Conservation (phyloP, 2,888 invertebrate genomes). For the Brachyptera putata region DNA sequence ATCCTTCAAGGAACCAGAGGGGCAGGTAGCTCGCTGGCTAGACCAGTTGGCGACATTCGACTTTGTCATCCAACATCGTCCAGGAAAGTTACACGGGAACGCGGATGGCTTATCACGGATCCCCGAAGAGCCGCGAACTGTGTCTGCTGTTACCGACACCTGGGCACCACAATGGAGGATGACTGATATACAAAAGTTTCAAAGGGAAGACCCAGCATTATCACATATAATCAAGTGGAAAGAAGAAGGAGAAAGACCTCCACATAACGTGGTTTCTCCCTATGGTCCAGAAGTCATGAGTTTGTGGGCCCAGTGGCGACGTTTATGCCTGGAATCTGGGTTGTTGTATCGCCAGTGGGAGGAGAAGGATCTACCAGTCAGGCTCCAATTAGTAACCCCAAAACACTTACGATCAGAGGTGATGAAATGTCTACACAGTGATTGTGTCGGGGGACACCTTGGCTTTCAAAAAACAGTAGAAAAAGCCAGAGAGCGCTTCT, state of each 20-base stretch:
- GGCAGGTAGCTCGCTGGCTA: slow-evolving; percentile 32
- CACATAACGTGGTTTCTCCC: no score
- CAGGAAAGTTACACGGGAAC: slow-evolving; percentile 35
- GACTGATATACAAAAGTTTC: no score
- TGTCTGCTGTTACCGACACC: no score
- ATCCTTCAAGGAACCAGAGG: no score
- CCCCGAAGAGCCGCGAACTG: no score
- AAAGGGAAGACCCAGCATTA: no score
- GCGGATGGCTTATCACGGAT: slow-evolving; percentile 38
- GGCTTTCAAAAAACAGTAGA: slow-evolving; percentile 36
- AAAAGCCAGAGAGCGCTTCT: slow-evolving; percentile 31
- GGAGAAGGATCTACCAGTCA: not conserved
- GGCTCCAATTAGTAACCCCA: slow-evolving; percentile 20
- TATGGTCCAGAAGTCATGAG: not conserved
- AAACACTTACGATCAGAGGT: slow-evolving; percentile 22
- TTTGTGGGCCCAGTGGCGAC: not conserved
- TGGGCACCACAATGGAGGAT: no score
- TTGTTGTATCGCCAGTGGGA: not conserved
- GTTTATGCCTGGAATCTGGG: not conserved
- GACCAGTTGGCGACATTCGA: slow-evolving; percentile 35
- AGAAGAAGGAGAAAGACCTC: no score
- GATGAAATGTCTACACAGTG: slow-evolving; percentile 35
- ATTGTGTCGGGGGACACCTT: slow-evolving; percentile 35
- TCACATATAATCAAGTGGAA: no score
- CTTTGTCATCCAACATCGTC: slow-evolving; percentile 35